Conservation (phyloP, 2,113 vertebrate genomes). For the Platichthys flesus region DNA sequence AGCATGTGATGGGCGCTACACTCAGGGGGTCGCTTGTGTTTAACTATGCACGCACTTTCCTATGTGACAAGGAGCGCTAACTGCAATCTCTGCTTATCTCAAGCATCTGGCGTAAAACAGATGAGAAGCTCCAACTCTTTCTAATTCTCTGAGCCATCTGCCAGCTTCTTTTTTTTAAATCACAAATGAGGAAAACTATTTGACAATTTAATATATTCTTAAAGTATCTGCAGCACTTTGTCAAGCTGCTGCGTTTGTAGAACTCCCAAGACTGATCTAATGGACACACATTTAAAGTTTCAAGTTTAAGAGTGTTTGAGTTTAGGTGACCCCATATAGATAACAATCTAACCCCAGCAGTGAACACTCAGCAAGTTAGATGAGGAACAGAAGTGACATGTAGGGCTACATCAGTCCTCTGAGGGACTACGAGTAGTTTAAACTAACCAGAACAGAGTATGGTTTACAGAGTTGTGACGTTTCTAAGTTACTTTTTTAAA, state of each 20-base stretch:
- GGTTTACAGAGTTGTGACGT: neutral
- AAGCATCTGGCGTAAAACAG: conserved; percentile 64
- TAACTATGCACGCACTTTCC: conserved; percentile 67
- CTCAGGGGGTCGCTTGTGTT: conserved; percentile 67
- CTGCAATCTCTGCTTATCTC: conserved; percentile 47
- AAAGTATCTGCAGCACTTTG: neutral
- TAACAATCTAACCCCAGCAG: conserved; percentile 4
- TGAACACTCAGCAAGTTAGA: conserved; percentile 17
- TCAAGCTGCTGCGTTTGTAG: conserved; percentile 5
- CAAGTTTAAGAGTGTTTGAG: neutral
- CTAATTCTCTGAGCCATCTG: conserved; percentile 64
- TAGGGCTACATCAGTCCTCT: neutral
- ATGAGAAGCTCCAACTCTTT: conserved; percentile 53
- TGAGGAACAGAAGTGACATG: conserved; percentile 9
- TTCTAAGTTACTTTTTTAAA: neutral
- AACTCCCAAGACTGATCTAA: neutral
- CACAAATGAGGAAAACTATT: conserved; percentile 41
- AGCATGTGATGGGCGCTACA: conserved; percentile 28
- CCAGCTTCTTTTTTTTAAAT: conserved; percentile 37
- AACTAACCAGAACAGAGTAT: neutral
- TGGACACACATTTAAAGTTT: conserved; percentile 7
- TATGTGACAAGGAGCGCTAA: conserved; percentile 51
- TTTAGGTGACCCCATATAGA: conserved; percentile 3
- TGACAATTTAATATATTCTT: conserved; percentile 35
- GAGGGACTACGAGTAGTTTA: no score